Conservation (phyloP, 2,113 vertebrate genomes). For the Corydoras maculifer region DNA sequence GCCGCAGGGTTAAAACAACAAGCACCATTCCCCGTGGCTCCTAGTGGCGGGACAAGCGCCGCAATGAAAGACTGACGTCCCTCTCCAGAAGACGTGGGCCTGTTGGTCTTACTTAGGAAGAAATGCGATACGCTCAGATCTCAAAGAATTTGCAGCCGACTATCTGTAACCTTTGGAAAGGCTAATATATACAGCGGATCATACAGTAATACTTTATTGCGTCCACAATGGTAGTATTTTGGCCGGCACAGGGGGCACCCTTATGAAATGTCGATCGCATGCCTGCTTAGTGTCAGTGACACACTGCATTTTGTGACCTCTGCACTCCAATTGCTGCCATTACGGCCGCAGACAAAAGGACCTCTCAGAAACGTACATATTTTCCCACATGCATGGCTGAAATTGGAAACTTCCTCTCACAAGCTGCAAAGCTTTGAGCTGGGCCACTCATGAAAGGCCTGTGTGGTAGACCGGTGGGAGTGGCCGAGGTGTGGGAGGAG, state of each 20-base stretch:
- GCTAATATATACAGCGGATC: neutral
- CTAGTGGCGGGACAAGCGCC: slow-evolving; percentile 1
- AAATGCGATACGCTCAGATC: neutral
- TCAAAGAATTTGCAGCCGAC: neutral
- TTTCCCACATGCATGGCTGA: slow-evolving; percentile 70
- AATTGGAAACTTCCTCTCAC: slow-evolving; percentile 69
- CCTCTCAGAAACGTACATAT: slow-evolving; percentile 65
- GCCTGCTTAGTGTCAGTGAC: slow-evolving; percentile 59
- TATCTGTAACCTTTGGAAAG: neutral
- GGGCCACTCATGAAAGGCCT: slow-evolving; percentile 64
- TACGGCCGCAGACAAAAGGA: slow-evolving; percentile 64
- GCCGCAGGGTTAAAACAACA: slow-evolving; percentile 53
- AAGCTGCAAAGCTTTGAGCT: slow-evolving; percentile 63
- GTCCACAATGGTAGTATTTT: neutral
- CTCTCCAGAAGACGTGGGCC: neutral
- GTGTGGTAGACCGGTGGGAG: slow-evolving; percentile 40
- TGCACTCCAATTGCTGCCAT: slow-evolving; percentile 61
- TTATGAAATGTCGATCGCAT: slow-evolving; percentile 59
- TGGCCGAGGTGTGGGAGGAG: slow-evolving; percentile 48
- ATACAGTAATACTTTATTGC: neutral
- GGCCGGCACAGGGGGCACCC: slow-evolving; percentile 30
- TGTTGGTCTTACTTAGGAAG: neutral
- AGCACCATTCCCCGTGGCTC: slow-evolving; percentile 45
- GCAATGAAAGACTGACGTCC: slow-evolving; percentile 31
- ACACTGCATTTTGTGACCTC: slow-evolving; percentile 60